Evolutionary conservation across 2,113 vertebrate genomes (phyloP).

Genomic region (Oryzias curvinotus): DNA sequence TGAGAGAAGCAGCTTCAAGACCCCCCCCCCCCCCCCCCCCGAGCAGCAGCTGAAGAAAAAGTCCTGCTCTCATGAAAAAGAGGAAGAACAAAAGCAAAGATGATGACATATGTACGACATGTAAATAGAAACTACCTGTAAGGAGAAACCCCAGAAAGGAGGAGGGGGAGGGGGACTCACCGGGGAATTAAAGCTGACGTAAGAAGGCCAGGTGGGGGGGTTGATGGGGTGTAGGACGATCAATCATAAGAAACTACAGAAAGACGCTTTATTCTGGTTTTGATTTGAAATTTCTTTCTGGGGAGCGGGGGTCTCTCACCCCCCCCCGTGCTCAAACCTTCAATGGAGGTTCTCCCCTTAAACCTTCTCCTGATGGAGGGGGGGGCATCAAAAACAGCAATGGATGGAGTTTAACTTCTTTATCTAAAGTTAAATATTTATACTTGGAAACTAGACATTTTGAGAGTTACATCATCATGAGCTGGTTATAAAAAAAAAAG

Average conservation of each 20-base stretch:
- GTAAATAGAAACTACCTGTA: constrained; percentile 24
- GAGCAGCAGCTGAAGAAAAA: constrained; percentile 3
- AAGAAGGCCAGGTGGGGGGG: constrained; percentile 27
- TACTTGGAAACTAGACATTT: background rate
- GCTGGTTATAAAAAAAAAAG: constrained; percentile 48
- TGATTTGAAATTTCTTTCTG: constrained; percentile 64
- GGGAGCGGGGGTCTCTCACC: constrained; percentile 52
- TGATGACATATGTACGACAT: constrained; percentile 25
- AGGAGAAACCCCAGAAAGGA: constrained; percentile 11
- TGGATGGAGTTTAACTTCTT: background rate
- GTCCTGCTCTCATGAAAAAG: constrained; percentile 15
- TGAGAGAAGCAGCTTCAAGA: constrained; percentile 1
- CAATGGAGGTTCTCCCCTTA: constrained; percentile 66
- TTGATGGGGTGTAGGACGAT: constrained; percentile 39
- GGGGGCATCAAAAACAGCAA: too few relatives aligned
- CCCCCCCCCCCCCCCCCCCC: background rate
- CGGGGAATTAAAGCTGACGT: constrained; percentile 39
- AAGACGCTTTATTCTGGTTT: constrained; percentile 73
- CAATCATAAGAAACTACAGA: constrained; percentile 66
- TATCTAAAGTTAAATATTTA: constrained; percentile 3
- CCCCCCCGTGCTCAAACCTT: constrained; percentile 70
- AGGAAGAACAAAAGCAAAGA: constrained; percentile 19
- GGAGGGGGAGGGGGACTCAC: constrained; percentile 8
- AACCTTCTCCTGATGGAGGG: background rate
- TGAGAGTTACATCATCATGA: constrained; percentile 55